Percentiles rank a stretch among this genome's conserved stretches.
Evolutionary conservation across 30 jellyfish, hydroid and myxozoan genomes (phyloP).

Genomic region (Sanderia malayensis): DNA sequence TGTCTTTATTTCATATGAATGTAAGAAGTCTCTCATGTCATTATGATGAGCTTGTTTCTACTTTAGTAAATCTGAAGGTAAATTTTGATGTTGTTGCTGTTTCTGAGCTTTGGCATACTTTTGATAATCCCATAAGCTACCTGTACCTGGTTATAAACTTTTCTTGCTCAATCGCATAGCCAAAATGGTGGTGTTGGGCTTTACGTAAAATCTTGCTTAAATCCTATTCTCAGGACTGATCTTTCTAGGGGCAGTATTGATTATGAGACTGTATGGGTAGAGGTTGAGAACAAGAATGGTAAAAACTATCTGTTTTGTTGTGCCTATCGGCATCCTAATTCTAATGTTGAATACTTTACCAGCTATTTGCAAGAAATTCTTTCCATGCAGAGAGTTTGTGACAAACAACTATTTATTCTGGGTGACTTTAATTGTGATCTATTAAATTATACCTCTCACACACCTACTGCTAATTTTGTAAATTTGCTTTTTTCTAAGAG

Average conservation of each 20-base stretch:
- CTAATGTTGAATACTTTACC: background rate
- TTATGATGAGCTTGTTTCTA: constrained; percentile 19
- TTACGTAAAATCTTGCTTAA: constrained; percentile 1
- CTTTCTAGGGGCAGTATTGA: constrained; percentile 13
- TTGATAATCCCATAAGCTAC: constrained; percentile 6
- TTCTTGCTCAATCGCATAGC: constrained; percentile 16
- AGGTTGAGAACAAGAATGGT: no score
- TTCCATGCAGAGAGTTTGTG: background rate
- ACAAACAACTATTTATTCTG: constrained; percentile 4
- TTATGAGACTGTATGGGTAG: constrained; percentile 3
- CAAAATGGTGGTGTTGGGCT: constrained; percentile 22
- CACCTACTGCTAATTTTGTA: constrained; percentile 8
- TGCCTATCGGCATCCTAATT: constrained; percentile 3
- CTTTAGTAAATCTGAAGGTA: constrained; percentile 10
- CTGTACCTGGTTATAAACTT: constrained; percentile 8
- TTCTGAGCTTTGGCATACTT: constrained; percentile 10
- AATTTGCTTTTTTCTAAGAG: constrained; percentile 11
- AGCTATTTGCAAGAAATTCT: constrained; percentile 1
- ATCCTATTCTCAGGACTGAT: constrained; percentile 18
- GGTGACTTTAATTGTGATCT: constrained; percentile 10
- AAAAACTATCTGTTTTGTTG: no score
- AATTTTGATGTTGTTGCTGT: constrained; percentile 14
- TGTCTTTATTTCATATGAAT: no score
- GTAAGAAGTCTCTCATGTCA: constrained; percentile 20
- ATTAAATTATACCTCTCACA: constrained; percentile 4